phyloP scores from a whole-genome alignment of 2,797 vertebrate species.

The Aselliscus stoliczkanus region DNA sequence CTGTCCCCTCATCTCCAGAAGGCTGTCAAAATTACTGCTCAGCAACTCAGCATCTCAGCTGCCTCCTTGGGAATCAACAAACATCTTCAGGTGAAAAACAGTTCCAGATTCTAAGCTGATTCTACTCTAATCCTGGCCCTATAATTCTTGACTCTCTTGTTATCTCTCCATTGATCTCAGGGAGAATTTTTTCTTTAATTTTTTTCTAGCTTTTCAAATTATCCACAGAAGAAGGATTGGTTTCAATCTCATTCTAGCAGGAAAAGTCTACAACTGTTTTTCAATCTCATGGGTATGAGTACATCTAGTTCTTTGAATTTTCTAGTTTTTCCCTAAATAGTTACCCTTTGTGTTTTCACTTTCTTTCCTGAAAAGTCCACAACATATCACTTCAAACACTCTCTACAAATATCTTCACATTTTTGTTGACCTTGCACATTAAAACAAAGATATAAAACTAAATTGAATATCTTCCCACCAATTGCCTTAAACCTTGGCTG shows the following conservation, averaged over 20 bases:
- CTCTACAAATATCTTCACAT: background rate
- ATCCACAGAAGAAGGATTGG: background rate
- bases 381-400: background rate
- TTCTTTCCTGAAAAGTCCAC: background rate
- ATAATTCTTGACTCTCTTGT: background rate
- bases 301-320: background rate
- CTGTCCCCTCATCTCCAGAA: accelerated
- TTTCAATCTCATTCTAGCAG: background rate
- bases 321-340: background rate
- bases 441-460: background rate
- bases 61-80: background rate
- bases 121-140: background rate
- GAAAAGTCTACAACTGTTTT: background rate
- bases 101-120: background rate
- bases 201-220: background rate
- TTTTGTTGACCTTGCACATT: background rate
- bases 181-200: background rate
- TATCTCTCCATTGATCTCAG: background rate
- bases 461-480: background rate
- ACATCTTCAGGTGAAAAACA: background rate
- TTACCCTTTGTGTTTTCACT: background rate
- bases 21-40: background rate
- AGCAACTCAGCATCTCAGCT: background rate
- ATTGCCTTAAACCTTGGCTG: background rate
- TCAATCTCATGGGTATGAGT: background rate